These are phyloP conservation scores for Leptatherina wallacei DNA, from an alignment of 2,797 vertebrate species.

Conservation along the genomic window DNA sequence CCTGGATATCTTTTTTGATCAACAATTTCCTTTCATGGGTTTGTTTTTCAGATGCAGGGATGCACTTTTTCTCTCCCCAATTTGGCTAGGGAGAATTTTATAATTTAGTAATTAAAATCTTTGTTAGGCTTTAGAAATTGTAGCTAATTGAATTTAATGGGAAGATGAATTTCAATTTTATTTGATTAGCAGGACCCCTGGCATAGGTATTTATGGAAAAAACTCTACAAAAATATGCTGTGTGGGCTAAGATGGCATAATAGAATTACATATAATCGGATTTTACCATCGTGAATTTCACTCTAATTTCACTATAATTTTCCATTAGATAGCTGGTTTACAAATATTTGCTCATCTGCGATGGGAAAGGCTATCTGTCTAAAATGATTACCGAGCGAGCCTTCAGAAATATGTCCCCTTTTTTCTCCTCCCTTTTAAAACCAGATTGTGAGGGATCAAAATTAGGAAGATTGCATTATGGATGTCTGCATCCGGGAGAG, in stretches of 20 bases:
- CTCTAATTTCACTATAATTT: slow-evolving; percentile 99
- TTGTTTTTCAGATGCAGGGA: slow-evolving; percentile 90
- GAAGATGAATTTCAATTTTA: slow-evolving; percentile 99
- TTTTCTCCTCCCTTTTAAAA: slow-evolving; percentile 87
- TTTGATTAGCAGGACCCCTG: slow-evolving; percentile 99
- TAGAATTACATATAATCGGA: slow-evolving; percentile 99
- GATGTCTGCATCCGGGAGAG: slow-evolving; percentile 89
- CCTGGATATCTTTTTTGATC: slow-evolving; percentile 88
- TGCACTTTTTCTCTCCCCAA: slow-evolving; percentile 97
- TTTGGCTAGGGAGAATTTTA: slow-evolving; percentile 99
- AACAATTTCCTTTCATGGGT: slow-evolving; percentile 93
- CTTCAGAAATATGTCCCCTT: slow-evolving; percentile 87
- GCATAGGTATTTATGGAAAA: slow-evolving; percentile 99
- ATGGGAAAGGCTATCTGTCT: slow-evolving; percentile 99
- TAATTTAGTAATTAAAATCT: slow-evolving; percentile 99
- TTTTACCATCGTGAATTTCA: slow-evolving; percentile 99
- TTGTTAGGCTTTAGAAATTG: slow-evolving; percentile 99
- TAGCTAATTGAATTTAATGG: slow-evolving; percentile 99
- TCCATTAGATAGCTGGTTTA: slow-evolving; percentile 99
- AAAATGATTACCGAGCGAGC: slow-evolving; percentile 96
- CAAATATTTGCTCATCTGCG: slow-evolving; percentile 99
- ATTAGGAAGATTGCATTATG: slow-evolving; percentile 90
- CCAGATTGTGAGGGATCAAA: slow-evolving; percentile 89
- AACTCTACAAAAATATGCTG: slow-evolving; percentile 99
- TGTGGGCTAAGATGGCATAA: slow-evolving; percentile 99